Percentiles rank a stretch among this genome's conserved stretches.
Conservation (phyloP, 30 jellyfish, hydroid and myxozoan species). For the Rhopilema esculentum region DNA sequence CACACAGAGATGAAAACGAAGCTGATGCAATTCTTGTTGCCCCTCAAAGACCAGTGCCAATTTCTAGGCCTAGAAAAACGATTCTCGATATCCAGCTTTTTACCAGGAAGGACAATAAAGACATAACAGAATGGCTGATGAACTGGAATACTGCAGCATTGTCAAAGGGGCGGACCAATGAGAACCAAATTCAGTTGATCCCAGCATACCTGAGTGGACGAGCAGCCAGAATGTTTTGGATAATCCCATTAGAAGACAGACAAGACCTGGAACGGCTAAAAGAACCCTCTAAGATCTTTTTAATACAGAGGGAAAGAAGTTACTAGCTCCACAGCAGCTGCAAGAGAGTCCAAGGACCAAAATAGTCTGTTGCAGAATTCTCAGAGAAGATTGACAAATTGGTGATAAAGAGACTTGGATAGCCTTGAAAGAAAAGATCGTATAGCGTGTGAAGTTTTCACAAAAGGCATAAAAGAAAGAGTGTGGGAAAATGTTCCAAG, state of each 20-base stretch:
- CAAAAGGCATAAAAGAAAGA: constrained; percentile 53
- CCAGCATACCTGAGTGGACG: constrained; percentile 60
- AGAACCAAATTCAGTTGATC: constrained; percentile 26
- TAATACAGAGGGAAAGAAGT: constrained; percentile 39
- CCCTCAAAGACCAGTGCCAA: too few relatives aligned
- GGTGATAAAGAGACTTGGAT: too few relatives aligned
- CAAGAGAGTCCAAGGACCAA: constrained; percentile 53
- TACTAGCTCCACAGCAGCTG: constrained; percentile 39
- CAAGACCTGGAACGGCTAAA: too few relatives aligned
- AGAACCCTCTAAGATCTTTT: constrained; percentile 35
- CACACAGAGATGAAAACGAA: too few relatives aligned
- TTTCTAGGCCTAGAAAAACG: constrained; percentile 19
- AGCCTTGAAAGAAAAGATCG: too few relatives aligned
- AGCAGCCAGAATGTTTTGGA: constrained; percentile 65
- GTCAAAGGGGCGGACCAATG: constrained; percentile 19
- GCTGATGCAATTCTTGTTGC: too few relatives aligned
- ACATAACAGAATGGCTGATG: constrained; percentile 52
- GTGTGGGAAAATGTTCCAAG: constrained; percentile 62
- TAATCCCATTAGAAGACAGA: constrained; percentile 54
- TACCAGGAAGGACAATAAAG: constrained; percentile 43
- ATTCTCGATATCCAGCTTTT: constrained; percentile 29
- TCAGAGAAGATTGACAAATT: constrained; percentile 28
- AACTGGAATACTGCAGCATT: constrained; percentile 12
- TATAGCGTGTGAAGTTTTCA: constrained; percentile 46
- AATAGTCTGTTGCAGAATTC: constrained; percentile 54